These are phyloP conservation scores for Lasiurus borealis DNA, from an alignment of 2,113 vertebrate genomes.

Conservation along the genomic window DNA sequence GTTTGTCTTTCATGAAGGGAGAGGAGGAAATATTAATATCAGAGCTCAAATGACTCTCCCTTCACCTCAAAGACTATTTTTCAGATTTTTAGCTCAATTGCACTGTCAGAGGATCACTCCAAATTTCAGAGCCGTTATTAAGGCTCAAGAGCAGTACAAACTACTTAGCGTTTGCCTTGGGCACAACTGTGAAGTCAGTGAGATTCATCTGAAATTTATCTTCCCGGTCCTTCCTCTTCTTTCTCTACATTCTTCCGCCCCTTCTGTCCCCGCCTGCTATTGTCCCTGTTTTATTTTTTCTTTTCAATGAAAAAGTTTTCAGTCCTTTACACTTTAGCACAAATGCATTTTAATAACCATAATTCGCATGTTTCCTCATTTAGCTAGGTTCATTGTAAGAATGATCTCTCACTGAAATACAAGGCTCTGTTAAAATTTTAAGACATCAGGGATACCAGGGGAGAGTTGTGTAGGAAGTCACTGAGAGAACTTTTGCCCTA, in stretches of 20 bases:
- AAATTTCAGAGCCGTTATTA: conserved; percentile 71
- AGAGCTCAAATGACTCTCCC: conserved; percentile 54
- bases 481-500: not conserved
- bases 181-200: conserved; percentile 46
- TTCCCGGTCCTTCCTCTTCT: not conserved
- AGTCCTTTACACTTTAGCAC: conserved; percentile 49
- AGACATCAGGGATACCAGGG: not conserved
- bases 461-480: not conserved
- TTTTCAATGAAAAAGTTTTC: not conserved
- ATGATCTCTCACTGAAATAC: not conserved
- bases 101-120: conserved; percentile 57
- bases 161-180: conserved; percentile 60
- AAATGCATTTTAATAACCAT: not conserved
- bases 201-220: conserved; percentile 63
- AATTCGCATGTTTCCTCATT: not conserved
- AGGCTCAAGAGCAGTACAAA: conserved; percentile 60
- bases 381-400: not conserved
- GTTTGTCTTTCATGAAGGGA: not conserved
- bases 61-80: conserved; percentile 68
- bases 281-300: not conserved
- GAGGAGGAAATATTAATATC: conserved; percentile 57
- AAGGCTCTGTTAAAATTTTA: not conserved
- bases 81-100: conserved; percentile 69
- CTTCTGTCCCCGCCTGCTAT: not conserved
- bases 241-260: not conserved